Percentiles rank a stretch among this genome's conserved stretches.
Evolutionary conservation across 2,888 invertebrate genomes (phyloP).

Genomic region (Aphodius sticticus): DNA sequence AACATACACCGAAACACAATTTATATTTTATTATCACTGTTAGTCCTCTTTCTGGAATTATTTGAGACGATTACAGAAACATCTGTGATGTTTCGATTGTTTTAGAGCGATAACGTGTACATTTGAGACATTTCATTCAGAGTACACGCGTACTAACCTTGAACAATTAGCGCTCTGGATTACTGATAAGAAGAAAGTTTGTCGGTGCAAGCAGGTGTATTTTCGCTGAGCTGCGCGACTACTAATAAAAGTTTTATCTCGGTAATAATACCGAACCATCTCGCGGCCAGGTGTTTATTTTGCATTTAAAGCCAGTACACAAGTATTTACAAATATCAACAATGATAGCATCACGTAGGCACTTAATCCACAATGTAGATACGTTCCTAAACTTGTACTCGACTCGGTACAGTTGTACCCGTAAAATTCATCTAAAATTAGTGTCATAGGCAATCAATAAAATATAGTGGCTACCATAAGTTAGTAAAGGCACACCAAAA

Average conservation of each 20-base stretch:
- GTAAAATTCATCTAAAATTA: not conserved
- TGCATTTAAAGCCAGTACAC: slow-evolving; percentile 20
- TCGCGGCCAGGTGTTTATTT: slow-evolving; percentile 19
- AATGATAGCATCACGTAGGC: not conserved
- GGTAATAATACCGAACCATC: slow-evolving; percentile 4
- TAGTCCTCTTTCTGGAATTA: not conserved
- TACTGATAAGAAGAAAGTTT: not conserved
- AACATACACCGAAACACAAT: not conserved
- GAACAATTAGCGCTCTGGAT: not conserved
- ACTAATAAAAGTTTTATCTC: slow-evolving; percentile 4
- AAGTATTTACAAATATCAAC: slow-evolving; percentile 26
- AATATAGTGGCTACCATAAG: not conserved
- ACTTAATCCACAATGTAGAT: not conserved
- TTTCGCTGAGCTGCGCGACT: not conserved
- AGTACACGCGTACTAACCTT: not conserved
- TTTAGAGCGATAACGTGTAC: not conserved
- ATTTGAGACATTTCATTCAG: not conserved
- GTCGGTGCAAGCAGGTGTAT: slow-evolving; percentile 4
- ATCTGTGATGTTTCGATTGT: not conserved
- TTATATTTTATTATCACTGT: not conserved
- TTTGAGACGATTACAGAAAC: not conserved
- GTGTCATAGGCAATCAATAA: not conserved
- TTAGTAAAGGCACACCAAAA: too few species aligned
- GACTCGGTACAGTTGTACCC: not conserved
- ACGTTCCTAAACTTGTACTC: not conserved